A percentile compares a stretch with the other conserved stretches of the same genome.
phyloP scores from a whole-genome alignment of 2,113 vertebrate genomes.

The Oxyruncus cristatus region DNA sequence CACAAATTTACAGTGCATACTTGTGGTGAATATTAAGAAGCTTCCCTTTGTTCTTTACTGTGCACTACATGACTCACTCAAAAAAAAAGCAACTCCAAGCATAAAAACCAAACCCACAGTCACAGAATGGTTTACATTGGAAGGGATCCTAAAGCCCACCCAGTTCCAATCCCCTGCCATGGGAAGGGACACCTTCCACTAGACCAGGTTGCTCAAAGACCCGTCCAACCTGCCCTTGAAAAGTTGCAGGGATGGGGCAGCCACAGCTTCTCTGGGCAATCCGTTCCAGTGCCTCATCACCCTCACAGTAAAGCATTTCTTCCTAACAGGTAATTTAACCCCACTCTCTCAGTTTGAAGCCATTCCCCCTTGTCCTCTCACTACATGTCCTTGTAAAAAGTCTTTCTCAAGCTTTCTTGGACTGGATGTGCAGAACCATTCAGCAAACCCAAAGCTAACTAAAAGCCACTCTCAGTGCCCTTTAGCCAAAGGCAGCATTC shows the following conservation, averaged over 20 bases:
- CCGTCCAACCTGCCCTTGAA: rapidly evolving
- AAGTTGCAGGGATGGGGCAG: background rate
- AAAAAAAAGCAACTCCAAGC: background rate
- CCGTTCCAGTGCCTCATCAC: background rate
- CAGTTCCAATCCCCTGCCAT: background rate
- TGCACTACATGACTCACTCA: background rate
- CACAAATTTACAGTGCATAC: background rate
- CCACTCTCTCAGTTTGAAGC: background rate
- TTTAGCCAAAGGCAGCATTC: background rate
- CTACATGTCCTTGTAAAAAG: background rate
- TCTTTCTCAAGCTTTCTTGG: background rate
- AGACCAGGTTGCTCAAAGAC: background rate
- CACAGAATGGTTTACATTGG: background rate
- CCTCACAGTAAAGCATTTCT: background rate
- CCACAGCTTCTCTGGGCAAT: background rate
- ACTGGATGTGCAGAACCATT: background rate
- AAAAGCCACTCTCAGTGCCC: background rate
- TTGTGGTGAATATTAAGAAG: background rate
- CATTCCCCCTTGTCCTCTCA: background rate
- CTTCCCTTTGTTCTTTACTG: background rate
- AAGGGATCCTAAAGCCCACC: background rate
- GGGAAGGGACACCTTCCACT: background rate
- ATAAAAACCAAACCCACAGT: background rate
- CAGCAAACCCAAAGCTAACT: background rate
- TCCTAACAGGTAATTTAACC: background rate